Percentiles rank a stretch among this genome's conserved stretches.
Evolutionary conservation across 2,888 invertebrate species (phyloP).

Genomic region (Andrena bucephala): DNA sequence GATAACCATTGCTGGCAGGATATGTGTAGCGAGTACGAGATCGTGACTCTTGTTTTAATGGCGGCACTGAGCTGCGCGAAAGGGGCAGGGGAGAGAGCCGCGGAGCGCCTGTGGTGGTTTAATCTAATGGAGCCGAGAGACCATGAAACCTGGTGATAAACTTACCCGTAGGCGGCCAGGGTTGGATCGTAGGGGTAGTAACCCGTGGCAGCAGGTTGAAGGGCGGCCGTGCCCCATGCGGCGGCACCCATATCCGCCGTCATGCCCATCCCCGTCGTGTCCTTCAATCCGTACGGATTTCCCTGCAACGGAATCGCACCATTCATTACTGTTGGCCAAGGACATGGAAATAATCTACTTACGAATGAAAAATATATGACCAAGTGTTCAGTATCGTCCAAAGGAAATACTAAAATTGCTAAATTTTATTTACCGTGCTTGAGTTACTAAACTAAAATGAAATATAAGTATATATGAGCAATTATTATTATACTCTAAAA

Average conservation of each 20-base stretch:
- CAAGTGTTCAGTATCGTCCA: neutral
- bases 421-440: too few species aligned
- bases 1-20: conserved; percentile 67
- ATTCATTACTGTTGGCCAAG: conserved; percentile 43
- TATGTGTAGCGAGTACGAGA: conserved; percentile 58
- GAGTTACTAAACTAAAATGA: too few species aligned
- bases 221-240: conserved; percentile 95
- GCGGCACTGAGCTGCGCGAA: conserved; percentile 49
- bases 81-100: conserved; percentile 30
- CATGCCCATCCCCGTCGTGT: conserved; percentile 89
- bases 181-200: conserved; percentile 98
- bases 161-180: conserved; percentile 97
- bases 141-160: conserved; percentile 81
- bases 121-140: conserved; percentile 75
- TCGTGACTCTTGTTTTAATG: conserved; percentile 76
- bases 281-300: conserved; percentile 95
- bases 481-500: too few species aligned
- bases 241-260: conserved; percentile 94
- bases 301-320: conserved; percentile 86
- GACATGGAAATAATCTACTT: neutral
- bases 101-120: conserved; percentile 67
- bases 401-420: neutral
- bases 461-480: too few species aligned
- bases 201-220: conserved; percentile 94
- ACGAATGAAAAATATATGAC: conserved; percentile 7